Evolutionary conservation across 2,113 vertebrate species (phyloP), one percentile per base, ranked within the genome.

Genomic region (Cyanistes caeruleus): DNA sequence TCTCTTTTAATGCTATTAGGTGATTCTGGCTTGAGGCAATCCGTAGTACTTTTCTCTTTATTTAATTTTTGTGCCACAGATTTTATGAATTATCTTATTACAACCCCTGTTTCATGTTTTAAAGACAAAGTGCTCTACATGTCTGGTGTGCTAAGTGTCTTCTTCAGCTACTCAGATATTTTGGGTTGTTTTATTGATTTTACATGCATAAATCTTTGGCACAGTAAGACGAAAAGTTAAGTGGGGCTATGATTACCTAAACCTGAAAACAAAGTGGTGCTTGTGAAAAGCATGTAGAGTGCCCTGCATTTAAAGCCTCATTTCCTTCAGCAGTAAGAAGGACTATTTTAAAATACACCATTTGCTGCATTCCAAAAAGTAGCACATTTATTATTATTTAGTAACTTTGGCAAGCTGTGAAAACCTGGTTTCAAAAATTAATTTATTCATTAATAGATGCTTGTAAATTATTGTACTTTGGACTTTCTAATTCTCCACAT

Each of bases 1-100:
- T 94, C 44, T 94, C 52, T 72, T 77, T 85, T 96, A 91, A 93
- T 87, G 62, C 77, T 91, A 15, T 97, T 87, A 94, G 81, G 74
- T 91, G 81, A 62, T 85, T 95, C 64, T 91, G 70, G 28, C 65
- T 94, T 68, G 58, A 72, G 78, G 81, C 74, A 82, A 65, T 89
- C 41, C 44, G 8, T 72, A 87, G 70, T 89, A 73, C 58, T 89
- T 95, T 59, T 55, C 64, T 88, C 55, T 94, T 92, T 93, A 68
- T 81, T 95, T 92, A 89, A 84, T 92, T 95, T 89, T 73, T 84
- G 24, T 84, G 31, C 67, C 58, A 35, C 41, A 46, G 41, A 51
- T 95, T 93, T 89, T 89, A 69, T 77, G 58, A 89, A 87, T 96
- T 91, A 72, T 68, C 56, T 72, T 84, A 85, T 91, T 87, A 62